A percentile compares a stretch with the other conserved stretches of the same genome.
Evolutionary conservation across 2,888 invertebrate genomes (phyloP).

Genomic region (Chrysodeixis includens): DNA sequence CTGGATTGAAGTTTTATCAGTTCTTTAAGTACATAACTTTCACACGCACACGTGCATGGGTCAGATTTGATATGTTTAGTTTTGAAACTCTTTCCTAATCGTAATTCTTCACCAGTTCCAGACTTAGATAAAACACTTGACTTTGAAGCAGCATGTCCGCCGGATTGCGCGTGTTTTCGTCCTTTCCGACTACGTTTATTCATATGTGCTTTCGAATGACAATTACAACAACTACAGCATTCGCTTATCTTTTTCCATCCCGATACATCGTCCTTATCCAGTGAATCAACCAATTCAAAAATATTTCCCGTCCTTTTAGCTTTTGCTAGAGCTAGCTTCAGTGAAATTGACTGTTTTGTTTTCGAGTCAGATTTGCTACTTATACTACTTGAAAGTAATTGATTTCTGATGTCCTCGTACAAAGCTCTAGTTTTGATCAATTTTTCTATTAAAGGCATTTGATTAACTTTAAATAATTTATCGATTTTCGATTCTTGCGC

Average conservation of each 20-base stretch:
- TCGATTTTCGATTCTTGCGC: constrained; percentile 66
- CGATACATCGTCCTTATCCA: constrained; percentile 66
- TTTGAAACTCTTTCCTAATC: constrained; percentile 55
- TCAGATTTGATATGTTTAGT: constrained; percentile 72
- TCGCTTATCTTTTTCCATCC: constrained; percentile 61
- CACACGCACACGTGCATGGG: constrained; percentile 70
- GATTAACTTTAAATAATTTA: constrained; percentile 66
- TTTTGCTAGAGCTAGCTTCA: constrained; percentile 44
- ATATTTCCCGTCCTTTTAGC: constrained; percentile 61
- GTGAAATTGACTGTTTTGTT: constrained; percentile 35
- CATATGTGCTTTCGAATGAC: constrained; percentile 57
- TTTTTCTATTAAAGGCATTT: constrained; percentile 68
- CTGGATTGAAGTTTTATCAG: constrained; percentile 55
- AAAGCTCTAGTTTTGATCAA: constrained; percentile 73
- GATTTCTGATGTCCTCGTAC: constrained; percentile 72
- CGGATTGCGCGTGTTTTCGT: constrained; percentile 45
- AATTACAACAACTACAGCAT: constrained; percentile 75
- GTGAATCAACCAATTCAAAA: constrained; percentile 65
- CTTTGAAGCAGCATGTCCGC: constrained; percentile 45
- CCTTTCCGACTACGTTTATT: constrained; percentile 41
- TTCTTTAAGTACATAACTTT: constrained; percentile 51
- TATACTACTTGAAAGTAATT: constrained; percentile 66
- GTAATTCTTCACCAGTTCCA: constrained; percentile 45
- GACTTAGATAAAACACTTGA: constrained; percentile 54
- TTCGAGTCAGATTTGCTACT: constrained; percentile 59